phyloP scores from a whole-genome alignment of 1,140 invertebrate species.

The Vanessa tameamea region DNA sequence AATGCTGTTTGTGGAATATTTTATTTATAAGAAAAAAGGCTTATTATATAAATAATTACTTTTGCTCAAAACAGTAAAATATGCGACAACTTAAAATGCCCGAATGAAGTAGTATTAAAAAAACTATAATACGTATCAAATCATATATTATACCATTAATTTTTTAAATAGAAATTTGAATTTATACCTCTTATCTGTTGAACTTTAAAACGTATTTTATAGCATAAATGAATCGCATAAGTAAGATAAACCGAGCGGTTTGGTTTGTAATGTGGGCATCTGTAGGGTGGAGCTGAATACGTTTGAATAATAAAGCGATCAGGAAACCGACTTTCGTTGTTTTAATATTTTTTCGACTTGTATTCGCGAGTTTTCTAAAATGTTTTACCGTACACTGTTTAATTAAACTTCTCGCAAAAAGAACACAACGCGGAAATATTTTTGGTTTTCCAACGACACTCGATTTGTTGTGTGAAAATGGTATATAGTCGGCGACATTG shows the following conservation, averaged over 20 bases:
- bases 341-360: conserved; percentile 46
- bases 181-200: neutral
- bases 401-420: conserved; percentile 36
- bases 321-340: conserved; percentile 47
- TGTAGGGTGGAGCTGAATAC: conserved; percentile 42
- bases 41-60: too few species aligned
- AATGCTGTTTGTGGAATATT: too few species aligned
- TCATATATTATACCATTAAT: neutral
- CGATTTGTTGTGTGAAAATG: conserved; percentile 45
- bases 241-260: conserved; percentile 39
- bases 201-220: conserved; percentile 29
- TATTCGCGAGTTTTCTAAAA: conserved; percentile 38
- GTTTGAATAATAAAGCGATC: conserved; percentile 57
- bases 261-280: conserved; percentile 43
- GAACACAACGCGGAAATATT: conserved; percentile 18
- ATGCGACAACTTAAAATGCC: too few species aligned
- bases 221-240: conserved; percentile 37
- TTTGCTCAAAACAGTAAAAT: too few species aligned
- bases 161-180: neutral
- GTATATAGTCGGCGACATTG: conserved; percentile 52
- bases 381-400: conserved; percentile 35
- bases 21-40: too few species aligned
- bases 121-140: neutral
- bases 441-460: conserved; percentile 27
- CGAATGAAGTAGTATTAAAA: neutral